Conservation (phyloP, 2,797 vertebrate genomes). For the Rousettus madagascariensis region DNA sequence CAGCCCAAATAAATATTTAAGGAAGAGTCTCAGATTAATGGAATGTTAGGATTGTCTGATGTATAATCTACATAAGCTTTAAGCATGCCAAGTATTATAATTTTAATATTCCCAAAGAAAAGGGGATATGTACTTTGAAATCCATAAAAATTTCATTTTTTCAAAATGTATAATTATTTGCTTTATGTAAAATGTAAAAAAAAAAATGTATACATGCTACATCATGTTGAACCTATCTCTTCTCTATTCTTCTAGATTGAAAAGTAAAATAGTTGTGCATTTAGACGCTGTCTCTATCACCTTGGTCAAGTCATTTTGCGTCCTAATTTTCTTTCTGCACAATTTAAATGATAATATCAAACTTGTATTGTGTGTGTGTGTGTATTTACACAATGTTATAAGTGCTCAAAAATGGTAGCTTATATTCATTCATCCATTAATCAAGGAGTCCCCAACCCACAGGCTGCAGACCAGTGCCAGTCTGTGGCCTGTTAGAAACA, state of each 20-base stretch:
- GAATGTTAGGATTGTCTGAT: slow-evolving; percentile 37
- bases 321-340: background rate
- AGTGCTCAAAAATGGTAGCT: background rate
- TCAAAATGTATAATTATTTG: background rate
- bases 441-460: no score
- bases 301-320: background rate
- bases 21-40: slow-evolving; percentile 28
- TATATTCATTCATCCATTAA: background rate
- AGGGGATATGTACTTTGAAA: background rate
- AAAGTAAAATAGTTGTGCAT: background rate
- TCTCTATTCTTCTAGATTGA: background rate
- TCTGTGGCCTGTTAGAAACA: no score
- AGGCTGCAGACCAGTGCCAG: no score
- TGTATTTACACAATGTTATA: background rate
- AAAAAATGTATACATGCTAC: background rate
- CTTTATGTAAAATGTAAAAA: background rate
- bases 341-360: background rate
- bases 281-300: background rate
- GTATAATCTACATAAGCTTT: background rate
- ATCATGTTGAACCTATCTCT: background rate
- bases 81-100: background rate
- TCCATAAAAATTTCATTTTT: slow-evolving; percentile 3
- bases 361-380: background rate
- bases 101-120: slow-evolving; percentile 28
- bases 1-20: slow-evolving; percentile 56